phyloP scores from a whole-genome alignment of 2,888 invertebrate genomes.

The Xylota segnis region DNA sequence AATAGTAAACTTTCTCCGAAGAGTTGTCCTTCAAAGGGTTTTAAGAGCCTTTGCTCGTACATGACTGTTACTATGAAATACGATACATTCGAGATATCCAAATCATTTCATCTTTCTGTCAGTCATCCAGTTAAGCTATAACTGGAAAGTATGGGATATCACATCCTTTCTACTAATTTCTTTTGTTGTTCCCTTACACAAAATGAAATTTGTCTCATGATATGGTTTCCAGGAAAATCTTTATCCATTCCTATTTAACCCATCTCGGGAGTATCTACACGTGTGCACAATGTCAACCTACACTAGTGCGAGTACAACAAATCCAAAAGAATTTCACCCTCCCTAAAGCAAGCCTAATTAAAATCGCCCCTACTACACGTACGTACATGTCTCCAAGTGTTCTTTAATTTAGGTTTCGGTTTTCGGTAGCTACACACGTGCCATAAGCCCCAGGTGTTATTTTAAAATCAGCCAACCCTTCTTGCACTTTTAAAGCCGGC shows the following conservation, averaged over 20 bases:
- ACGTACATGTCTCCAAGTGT: not conserved
- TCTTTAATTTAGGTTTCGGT: too few relatives aligned
- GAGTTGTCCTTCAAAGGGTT: too few relatives aligned
- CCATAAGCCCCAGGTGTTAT: not conserved
- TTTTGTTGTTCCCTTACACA: not conserved
- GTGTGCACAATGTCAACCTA: constrained; percentile 4
- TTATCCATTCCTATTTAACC: not conserved
- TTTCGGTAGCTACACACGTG: not conserved
- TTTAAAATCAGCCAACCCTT: not conserved
- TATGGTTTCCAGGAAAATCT: not conserved
- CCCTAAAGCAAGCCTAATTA: not conserved
- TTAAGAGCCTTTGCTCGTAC: too few relatives aligned
- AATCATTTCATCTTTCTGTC: too few relatives aligned
- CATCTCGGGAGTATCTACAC: not conserved
- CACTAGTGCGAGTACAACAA: not conserved
- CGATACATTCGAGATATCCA: too few relatives aligned
- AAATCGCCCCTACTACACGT: not conserved
- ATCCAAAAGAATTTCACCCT: not conserved
- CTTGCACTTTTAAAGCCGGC: not conserved
- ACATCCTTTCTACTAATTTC: not conserved
- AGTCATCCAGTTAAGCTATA: too few relatives aligned
- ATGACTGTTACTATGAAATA: too few relatives aligned
- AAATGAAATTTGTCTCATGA: not conserved
- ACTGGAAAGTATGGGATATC: too few relatives aligned
- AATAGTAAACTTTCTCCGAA: too few relatives aligned